Evolutionary conservation across 2,113 vertebrate genomes (phyloP), one percentile per base, ranked within the genome.

Genomic region (Percopsis transmontana): DNA sequence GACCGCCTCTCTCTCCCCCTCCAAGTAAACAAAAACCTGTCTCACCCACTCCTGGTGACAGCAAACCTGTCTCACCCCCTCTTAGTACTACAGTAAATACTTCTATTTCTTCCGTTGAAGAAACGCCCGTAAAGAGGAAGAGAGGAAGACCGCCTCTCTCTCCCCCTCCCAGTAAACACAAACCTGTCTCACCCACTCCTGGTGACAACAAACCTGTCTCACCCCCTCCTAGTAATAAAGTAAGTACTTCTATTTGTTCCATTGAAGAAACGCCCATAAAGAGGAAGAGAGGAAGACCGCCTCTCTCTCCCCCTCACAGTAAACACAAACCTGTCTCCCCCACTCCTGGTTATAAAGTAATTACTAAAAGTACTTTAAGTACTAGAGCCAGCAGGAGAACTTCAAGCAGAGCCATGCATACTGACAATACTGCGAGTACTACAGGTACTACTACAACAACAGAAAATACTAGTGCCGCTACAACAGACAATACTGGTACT

Each of bases 381-480:
- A 45, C 8, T 33, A 33, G 27, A 7, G 27, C 27, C 27, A 33
- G 27, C 27, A 33, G 18, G 27, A 13, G 18, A 1, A 10, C 40
- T n/a, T n/a, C 18, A 0, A 27, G 21, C 27, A 67, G 21, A 64
- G 47, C 0, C 11, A 0, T 15, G 2, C 10, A 2, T 1, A 33
- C 20, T 7, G 18, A n/a, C 9, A 71, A 64, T 16, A 1, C 15
- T 1, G 9, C 41, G 12, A 53, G 19, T 50, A 40, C 62, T 48
- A 18, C 44, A 1, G 61, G 75, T 54, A 55, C 50, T 0, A 51
- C 79, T 53, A 39, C 59, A 0, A 33, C 27, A 33, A 33, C 3
- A 33, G 27, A 33, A 3, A 2, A 1, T 21, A 11, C 50, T 21
- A 23, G 10, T 14, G 5, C 51, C 23, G 20, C 51, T 53, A 23